Evolutionary conservation across 2,797 vertebrate species (phyloP).

Genomic region (Fundulus diaphanus): DNA sequence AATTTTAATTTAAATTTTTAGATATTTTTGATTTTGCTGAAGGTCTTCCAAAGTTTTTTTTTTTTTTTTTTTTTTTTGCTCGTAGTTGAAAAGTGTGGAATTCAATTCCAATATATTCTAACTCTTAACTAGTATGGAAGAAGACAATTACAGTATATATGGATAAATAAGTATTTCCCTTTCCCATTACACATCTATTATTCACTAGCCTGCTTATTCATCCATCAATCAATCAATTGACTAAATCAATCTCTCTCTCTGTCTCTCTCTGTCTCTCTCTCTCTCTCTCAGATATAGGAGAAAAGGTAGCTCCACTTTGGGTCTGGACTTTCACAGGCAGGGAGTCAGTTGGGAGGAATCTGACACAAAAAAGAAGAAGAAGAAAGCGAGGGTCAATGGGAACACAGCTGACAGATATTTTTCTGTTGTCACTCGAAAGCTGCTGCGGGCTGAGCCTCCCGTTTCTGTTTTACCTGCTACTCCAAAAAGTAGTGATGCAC

Average conservation of each 20-base stretch:
- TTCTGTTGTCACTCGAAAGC: slow-evolving; percentile 74
- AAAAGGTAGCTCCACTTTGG: slow-evolving; percentile 88
- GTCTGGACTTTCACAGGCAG: slow-evolving; percentile 86
- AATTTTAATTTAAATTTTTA: too few species aligned
- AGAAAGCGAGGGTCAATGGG: slow-evolving; percentile 61
- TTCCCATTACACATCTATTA: too few species aligned
- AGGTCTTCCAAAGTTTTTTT: too few species aligned
- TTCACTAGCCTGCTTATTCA: too few species aligned
- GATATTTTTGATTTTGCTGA: too few species aligned
- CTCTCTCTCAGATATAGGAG: slow-evolving; percentile 85
- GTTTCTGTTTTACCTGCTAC: slow-evolving; percentile 42
- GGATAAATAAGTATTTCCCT: too few species aligned
- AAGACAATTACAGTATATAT: too few species aligned
- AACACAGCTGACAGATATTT: slow-evolving; percentile 88
- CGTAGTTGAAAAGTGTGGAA: too few species aligned
- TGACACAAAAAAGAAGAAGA: slow-evolving; percentile 77
- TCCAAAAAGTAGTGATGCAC: slow-evolving; percentile 16
- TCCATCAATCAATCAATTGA: too few species aligned
- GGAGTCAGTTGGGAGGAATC: slow-evolving; percentile 84
- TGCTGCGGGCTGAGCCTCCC: slow-evolving; percentile 74
- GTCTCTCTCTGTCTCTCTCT: slow-evolving; percentile 12
- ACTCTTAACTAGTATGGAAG: too few species aligned
- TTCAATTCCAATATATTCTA: neutral
- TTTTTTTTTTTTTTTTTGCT: too few species aligned
- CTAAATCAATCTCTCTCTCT: neutral